Conservation (phyloP, 2,797 vertebrate genomes). For the Novumbra hubbsi region DNA sequence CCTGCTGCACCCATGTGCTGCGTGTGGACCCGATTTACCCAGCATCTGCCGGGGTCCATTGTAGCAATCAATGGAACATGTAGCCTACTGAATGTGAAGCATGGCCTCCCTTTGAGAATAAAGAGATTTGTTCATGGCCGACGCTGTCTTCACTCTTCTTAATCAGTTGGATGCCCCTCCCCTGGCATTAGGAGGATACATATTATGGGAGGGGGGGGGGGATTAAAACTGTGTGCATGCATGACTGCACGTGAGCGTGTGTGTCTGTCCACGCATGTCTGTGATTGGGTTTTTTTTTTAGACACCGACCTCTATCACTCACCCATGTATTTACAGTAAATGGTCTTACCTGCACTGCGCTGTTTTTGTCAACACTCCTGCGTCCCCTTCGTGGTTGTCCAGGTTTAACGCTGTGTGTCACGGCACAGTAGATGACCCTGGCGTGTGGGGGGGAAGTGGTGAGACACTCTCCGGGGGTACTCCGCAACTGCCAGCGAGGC, state of each 20-base stretch:
- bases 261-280: neutral
- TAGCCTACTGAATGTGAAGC: neutral
- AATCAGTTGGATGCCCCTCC: neutral
- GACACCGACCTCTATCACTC: constrained; percentile 11
- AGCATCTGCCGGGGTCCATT: neutral
- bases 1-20: constrained; percentile 20
- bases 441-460: neutral
- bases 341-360: neutral
- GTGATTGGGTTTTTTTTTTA: constrained; percentile 13
- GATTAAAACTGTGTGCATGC: constrained; percentile 10
- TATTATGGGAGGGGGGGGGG: neutral
- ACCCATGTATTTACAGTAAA: constrained; percentile 21
- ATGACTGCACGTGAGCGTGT: neutral
- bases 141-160: neutral
- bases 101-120: constrained; percentile 1
- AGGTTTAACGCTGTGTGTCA: constrained; percentile 19
- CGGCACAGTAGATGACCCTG: constrained; percentile 8
- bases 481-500: constrained; percentile 24
- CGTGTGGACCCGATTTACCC: neutral
- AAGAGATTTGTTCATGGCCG: neutral
- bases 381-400: neutral
- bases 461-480: neutral
- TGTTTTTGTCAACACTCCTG: neutral
- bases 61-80: neutral
- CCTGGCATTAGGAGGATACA: neutral